Base-by-base conservation (phyloP, 2,888 invertebrate species). In the Ophioninae sp. region DNA sequence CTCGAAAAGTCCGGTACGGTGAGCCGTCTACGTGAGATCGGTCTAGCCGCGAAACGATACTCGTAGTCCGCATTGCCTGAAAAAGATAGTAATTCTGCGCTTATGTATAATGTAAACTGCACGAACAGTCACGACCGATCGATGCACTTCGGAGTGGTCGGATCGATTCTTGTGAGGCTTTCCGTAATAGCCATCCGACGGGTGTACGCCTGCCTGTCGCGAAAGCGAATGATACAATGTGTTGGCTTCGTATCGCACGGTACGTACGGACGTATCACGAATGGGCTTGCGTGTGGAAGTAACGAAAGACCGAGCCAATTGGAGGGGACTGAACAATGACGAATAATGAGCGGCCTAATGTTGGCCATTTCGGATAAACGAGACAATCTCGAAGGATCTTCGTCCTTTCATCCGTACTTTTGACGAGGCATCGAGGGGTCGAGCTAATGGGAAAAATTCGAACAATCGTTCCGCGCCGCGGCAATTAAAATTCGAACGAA, bases 101-200 rank as follows among this genome's bases (percentile, higher is more conserved):
- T 84, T 72, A 81, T 81, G 22, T 81, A 79, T 81, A 81, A 81
- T 81, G 75, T 63, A 81, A 56, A 23, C 51, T n/a, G 71, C 78
- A 81, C 68, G 63, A 72, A 44, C 67, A 72, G 73, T 76, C 20
- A 58, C 76, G 73, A 68, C 64, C 51, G 76, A 82, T 82, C 81
- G 79, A 82, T 82, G 73, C 68, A 39, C 51, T 73, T 79, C 56
- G 59, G 59, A 51, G 56, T 77, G 59, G 76, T 73, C 75, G 68
- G 72, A 79, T 82, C 84, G 79, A 84, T 84, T 79, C 73, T 8
- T n/a, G 30, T 30, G 10, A 79, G 71, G 59, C 71, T 81, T 61
- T 74, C 74, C 65, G 81, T 23, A 78, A 81, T 71, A 65, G 61
- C 69, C 56, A 30, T 59, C 23, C 20, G 10, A 9, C 20, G 17